phyloP scores from a whole-genome alignment of 2,797 vertebrate genomes.

The Mus spretus region DNA sequence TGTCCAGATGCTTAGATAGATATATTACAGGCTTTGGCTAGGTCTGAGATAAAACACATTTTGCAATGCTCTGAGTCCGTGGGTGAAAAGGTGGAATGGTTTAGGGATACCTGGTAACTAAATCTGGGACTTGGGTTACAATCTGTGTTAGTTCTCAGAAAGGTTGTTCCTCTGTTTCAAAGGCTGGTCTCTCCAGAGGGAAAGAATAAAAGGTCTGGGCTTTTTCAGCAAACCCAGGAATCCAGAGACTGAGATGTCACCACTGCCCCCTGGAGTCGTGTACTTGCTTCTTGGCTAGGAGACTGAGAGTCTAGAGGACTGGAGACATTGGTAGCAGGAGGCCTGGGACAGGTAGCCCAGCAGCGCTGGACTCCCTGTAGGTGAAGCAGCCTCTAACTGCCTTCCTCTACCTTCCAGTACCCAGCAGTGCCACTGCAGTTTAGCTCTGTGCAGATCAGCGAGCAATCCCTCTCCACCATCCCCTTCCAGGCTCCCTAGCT shows the following conservation, averaged over 20 bases:
- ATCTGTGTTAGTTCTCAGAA: neutral
- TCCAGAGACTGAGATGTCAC: neutral
- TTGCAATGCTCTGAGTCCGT: neutral
- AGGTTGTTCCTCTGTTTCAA: neutral
- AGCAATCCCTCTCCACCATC: neutral
- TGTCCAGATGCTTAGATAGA: neutral
- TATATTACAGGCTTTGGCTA: neutral
- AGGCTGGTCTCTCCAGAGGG: neutral
- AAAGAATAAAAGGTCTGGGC: neutral
- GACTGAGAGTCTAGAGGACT: neutral
- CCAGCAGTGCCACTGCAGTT: no score
- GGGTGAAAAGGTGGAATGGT: neutral
- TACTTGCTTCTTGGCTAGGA: neutral
- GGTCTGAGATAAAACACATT: neutral
- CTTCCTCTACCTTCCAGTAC: no score
- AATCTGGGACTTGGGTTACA: neutral
- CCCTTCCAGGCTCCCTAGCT: neutral
- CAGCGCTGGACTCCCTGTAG: neutral
- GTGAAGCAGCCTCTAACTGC: neutral
- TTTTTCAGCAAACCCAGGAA: neutral
- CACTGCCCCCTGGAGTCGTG: no score
- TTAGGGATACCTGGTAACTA: neutral
- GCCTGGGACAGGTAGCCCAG: no score
- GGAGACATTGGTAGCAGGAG: no score
- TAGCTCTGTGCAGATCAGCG: neutral